These are phyloP conservation scores for Argyrosomus regius DNA, from an alignment of 2,797 vertebrate species.

Conservation along the genomic window DNA sequence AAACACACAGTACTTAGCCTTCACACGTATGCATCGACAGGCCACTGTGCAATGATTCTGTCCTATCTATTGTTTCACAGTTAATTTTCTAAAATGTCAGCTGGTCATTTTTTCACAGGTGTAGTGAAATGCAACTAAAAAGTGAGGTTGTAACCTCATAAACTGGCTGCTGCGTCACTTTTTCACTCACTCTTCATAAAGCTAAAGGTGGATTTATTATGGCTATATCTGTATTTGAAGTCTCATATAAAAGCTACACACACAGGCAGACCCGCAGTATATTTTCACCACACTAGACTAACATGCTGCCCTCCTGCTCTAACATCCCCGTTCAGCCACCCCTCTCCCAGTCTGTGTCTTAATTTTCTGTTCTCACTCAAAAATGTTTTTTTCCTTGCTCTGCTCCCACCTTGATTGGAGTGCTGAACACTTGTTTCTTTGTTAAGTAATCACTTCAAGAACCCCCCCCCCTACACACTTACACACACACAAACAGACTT, in stretches of 20 bases:
- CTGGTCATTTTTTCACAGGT: neutral
- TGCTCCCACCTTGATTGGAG: slow-evolving; percentile 74
- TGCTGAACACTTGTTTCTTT: slow-evolving; percentile 67
- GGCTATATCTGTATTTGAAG: slow-evolving; percentile 11
- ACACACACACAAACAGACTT: slow-evolving; percentile 5
- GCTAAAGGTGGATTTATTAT: neutral
- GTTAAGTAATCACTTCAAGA: slow-evolving; percentile 76
- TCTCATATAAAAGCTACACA: slow-evolving; percentile 9
- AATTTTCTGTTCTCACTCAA: slow-evolving; percentile 52
- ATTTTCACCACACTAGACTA: slow-evolving; percentile 17
- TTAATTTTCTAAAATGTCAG: neutral
- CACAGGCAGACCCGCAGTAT: slow-evolving; percentile 1
- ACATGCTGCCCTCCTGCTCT: neutral
- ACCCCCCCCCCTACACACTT: neutral
- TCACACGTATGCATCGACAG: neutral
- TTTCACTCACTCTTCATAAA: neutral
- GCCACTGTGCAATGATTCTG: neutral
- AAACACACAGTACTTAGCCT: neutral
- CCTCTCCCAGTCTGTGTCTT: slow-evolving; percentile 24
- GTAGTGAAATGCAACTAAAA: neutral
- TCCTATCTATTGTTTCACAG: neutral
- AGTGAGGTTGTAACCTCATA: neutral
- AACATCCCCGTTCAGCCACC: slow-evolving; percentile 34
- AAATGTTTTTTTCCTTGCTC: slow-evolving; percentile 48
- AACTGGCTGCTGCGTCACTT: neutral